Conservation (phyloP, 1,140 invertebrate species). For the Drosophila malerkotliana region DNA sequence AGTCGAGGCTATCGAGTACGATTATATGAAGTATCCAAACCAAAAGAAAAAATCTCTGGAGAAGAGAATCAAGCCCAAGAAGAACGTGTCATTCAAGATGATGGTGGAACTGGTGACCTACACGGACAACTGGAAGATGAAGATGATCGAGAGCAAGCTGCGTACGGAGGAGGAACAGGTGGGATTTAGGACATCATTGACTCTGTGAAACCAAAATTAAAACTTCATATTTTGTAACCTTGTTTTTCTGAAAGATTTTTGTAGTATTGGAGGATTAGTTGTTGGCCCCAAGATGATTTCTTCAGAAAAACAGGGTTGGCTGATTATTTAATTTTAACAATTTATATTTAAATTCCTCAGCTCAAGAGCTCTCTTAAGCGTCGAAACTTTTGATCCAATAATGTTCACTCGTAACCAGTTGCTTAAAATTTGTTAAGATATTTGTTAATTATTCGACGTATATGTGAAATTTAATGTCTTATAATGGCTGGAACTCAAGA, state of each 20-base stretch:
- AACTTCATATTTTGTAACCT: background rate
- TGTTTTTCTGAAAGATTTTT: background rate
- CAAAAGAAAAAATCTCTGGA: constrained; percentile 32
- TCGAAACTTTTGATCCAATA: constrained; percentile 21
- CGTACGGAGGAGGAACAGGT: constrained; percentile 68
- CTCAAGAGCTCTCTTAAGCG: constrained; percentile 10
- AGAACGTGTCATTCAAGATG: constrained; percentile 48
- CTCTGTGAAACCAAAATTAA: background rate
- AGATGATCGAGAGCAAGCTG: constrained; percentile 33
- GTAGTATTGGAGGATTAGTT: background rate
- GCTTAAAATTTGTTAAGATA: background rate
- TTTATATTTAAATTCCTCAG: background rate
- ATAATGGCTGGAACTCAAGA: background rate
- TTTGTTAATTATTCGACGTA: constrained; percentile 13
- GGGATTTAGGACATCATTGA: background rate
- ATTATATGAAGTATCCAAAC: constrained; percentile 63
- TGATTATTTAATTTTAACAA: too few relatives aligned
- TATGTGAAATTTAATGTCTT: background rate
- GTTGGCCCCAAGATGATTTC: background rate
- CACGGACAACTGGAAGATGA: constrained; percentile 54
- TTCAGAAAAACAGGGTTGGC: background rate
- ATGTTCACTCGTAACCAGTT: background rate
- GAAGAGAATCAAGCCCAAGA: constrained; percentile 7
- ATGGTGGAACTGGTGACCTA: constrained; percentile 61
- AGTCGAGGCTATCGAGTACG: constrained; percentile 40